Conservation (phyloP, 2,113 vertebrate genomes). For the Odontophorus gujanensis region DNA sequence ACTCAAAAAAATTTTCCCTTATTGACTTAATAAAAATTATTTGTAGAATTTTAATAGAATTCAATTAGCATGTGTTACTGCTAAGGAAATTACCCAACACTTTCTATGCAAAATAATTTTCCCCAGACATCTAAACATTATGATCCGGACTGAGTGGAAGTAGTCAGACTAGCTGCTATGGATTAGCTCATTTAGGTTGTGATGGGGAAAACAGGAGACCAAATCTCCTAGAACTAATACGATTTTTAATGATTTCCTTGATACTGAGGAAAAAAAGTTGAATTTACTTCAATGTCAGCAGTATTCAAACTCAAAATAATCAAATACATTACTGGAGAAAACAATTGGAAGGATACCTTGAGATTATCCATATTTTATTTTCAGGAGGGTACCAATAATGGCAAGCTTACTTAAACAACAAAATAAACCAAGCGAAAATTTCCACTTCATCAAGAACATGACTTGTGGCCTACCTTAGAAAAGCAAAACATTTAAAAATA, state of each 20-base stretch:
- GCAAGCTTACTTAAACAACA: not conserved
- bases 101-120: not conserved
- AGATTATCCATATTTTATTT: not conserved
- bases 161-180: not conserved
- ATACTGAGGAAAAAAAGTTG: not conserved
- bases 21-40: not conserved
- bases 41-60: not conserved
- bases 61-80: not conserved
- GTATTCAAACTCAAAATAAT: not conserved
- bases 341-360: not conserved
- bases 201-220: not conserved
- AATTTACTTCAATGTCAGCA: not conserved
- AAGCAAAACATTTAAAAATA: conserved; percentile 44
- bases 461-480: not conserved
- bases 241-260: not conserved
- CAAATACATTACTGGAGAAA: not conserved
- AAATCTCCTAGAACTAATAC: not conserved
- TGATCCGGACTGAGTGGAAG: not conserved
- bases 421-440: conserved; percentile 44
- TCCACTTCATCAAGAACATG: conserved; percentile 15
- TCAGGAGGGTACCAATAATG: not conserved
- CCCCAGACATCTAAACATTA: not conserved
- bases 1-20: not conserved
- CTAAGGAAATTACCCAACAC: not conserved
- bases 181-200: not conserved